Base-by-base conservation (phyloP, 2,113 vertebrate genomes). In the Sylvilagus bachmani region DNA sequence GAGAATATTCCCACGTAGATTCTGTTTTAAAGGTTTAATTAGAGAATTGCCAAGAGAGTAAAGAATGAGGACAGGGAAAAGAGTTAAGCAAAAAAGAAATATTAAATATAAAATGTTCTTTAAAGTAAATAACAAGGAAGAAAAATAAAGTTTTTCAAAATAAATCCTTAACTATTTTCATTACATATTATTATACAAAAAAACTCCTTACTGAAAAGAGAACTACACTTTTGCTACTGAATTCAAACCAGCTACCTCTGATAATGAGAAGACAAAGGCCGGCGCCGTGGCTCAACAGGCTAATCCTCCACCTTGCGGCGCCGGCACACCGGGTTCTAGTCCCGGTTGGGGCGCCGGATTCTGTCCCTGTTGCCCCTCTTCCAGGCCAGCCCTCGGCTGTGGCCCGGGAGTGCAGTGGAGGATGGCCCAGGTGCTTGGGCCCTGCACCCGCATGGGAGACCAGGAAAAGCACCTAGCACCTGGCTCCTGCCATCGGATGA, bases 121-220 rank as follows among this genome's bases (percentile, higher is more conserved):
- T 44, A 92, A 90, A 10, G 33, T 33, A 80, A 96, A 83, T 89
- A 44, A 29, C 27, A 36, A 93, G 21, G 78, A 96, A 86, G 29
- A 36, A 92, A 49, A 88, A 73, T 14, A 49, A 53, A 49, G 87
- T 61, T 90, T 6, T 44, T 73, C 66, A 71, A 64, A 75, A 73
- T 58, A 71, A 58, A 71, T 80, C 75, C 12, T 49, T 5, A 38
- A 62, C 55, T 94, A 74, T 74, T 86, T 31, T 66, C 9, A 38
- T 55, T 81, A 91, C 17, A n/a, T n/a, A n/a, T 29, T 67, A 64
- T 21, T 21, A 25, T n/a, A 74, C 5, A 3, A 82, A 25, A 0
- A 61, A 12, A 90, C 16, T 58, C 29, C 55, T 62, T 22, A 64
- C 33, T 79, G 33, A 44, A 38, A 81, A n/a, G n/a, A 88, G 55